These are phyloP conservation scores for Trinectes maculatus DNA, from an alignment of 2,113 vertebrate species.

Conservation along the genomic window DNA sequence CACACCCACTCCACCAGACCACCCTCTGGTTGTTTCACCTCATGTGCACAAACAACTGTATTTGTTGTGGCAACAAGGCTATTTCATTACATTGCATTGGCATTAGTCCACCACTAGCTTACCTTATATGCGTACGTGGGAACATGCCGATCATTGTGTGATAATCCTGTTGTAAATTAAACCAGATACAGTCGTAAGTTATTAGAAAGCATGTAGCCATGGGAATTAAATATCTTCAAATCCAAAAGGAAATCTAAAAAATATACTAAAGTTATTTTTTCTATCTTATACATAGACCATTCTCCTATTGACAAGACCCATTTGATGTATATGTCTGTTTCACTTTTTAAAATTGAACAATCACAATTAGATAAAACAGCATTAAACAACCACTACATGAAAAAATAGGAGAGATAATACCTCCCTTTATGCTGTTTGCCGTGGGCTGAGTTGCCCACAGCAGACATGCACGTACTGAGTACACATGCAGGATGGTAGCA, in stretches of 20 bases:
- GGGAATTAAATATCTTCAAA: neutral
- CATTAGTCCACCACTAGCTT: slow-evolving; percentile 15
- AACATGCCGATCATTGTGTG: slow-evolving; percentile 12
- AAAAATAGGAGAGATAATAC: too few relatives aligned
- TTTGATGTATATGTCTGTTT: neutral
- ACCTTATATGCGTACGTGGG: slow-evolving; percentile 7
- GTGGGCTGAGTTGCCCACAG: too few relatives aligned
- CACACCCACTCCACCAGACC: slow-evolving; percentile 55
- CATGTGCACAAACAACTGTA: slow-evolving; percentile 42
- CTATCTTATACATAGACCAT: neutral
- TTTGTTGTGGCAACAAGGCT: slow-evolving; percentile 57
- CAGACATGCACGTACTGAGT: slow-evolving; percentile 1
- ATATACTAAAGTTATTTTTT: neutral
- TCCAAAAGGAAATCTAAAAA: neutral
- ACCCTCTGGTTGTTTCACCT: slow-evolving; percentile 53
- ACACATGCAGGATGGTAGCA: slow-evolving; percentile 24
- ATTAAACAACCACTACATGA: too few relatives aligned
- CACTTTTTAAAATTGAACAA: too few relatives aligned
- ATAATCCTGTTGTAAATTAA: slow-evolving; percentile 41
- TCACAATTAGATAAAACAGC: too few relatives aligned
- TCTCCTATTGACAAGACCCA: neutral
- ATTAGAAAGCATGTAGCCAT: neutral
- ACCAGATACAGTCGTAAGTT: slow-evolving; percentile 16
- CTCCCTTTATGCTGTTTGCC: too few relatives aligned
- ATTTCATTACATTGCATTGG: slow-evolving; percentile 8